Percentiles rank a stretch among this genome's conserved stretches.
These are phyloP conservation scores for Gastracanthus pulcherrimus DNA, from an alignment of 2,888 invertebrate species.

Conservation along the genomic window DNA sequence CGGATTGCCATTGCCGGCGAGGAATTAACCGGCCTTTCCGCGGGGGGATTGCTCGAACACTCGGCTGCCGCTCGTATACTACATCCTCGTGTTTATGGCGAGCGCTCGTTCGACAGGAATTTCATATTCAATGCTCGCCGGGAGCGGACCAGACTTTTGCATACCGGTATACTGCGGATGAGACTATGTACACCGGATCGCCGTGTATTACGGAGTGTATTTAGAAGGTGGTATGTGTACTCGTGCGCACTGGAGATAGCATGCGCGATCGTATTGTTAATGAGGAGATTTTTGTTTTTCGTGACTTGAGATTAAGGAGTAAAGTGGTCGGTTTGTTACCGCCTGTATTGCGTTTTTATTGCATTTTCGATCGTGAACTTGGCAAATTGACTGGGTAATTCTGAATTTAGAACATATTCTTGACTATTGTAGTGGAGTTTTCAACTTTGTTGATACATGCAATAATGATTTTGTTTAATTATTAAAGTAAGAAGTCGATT, in stretches of 20 bases:
- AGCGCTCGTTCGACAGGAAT: constrained; percentile 18
- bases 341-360: neutral
- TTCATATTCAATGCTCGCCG: constrained; percentile 27
- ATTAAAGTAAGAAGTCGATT: too few relatives aligned
- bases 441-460: too few relatives aligned
- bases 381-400: too few relatives aligned
- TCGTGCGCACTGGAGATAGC: neutral
- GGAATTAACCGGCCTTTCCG: constrained; percentile 26
- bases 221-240: neutral
- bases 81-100: neutral
- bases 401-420: too few relatives aligned
- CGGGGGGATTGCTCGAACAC: neutral
- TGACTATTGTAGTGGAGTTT: too few relatives aligned
- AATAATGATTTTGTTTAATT: too few relatives aligned
- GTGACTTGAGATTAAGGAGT: neutral
- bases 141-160: constrained; percentile 25
- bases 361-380: too few relatives aligned
- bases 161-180: neutral
- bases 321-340: neutral
- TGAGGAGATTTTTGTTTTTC: neutral
- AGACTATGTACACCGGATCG: neutral
- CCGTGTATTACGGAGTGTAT: neutral
- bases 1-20: constrained; percentile 23
- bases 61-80: neutral
- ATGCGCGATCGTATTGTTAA: neutral